These are phyloP conservation scores for Phylloscopus trochilus DNA, from an alignment of 2,113 vertebrate species.

Conservation along the genomic window DNA sequence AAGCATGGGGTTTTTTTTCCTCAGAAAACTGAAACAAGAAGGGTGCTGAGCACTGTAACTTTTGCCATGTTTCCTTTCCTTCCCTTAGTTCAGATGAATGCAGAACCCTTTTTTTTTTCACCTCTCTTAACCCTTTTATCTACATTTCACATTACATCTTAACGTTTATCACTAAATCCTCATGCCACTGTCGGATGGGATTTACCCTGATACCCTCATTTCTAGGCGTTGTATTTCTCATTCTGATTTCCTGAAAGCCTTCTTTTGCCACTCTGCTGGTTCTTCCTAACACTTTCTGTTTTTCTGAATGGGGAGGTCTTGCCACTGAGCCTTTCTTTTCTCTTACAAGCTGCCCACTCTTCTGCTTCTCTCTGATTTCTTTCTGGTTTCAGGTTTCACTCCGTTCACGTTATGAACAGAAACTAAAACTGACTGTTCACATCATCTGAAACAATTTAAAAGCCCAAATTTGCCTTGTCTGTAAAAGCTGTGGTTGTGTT, in stretches of 20 bases:
- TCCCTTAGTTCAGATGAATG: not conserved
- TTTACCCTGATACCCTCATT: not conserved
- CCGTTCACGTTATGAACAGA: not conserved
- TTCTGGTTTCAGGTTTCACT: slow-evolving; percentile 14
- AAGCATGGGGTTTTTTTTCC: not conserved
- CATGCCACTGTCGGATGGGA: rapidly evolving
- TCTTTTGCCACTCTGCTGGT: not conserved
- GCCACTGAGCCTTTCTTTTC: not conserved
- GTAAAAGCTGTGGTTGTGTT: not conserved
- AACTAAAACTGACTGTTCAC: not conserved
- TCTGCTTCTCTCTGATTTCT: not conserved
- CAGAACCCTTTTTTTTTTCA: not conserved
- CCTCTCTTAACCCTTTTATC: not conserved
- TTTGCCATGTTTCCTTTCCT: not conserved
- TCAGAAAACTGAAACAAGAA: not conserved
- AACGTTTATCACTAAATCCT: not conserved
- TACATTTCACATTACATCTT: not conserved
- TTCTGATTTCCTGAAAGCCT: not conserved
- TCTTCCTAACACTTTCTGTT: not conserved
- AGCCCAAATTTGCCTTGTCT: not conserved
- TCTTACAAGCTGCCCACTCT: not conserved
- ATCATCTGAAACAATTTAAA: not conserved
- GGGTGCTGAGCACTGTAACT: not conserved
- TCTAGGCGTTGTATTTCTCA: not conserved
- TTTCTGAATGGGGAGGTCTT: not conserved